A percentile compares a stretch with the other conserved stretches of the same genome.
phyloP scores from a whole-genome alignment of 2,888 invertebrate genomes.

The Drosophila nr. perissopoda region DNA sequence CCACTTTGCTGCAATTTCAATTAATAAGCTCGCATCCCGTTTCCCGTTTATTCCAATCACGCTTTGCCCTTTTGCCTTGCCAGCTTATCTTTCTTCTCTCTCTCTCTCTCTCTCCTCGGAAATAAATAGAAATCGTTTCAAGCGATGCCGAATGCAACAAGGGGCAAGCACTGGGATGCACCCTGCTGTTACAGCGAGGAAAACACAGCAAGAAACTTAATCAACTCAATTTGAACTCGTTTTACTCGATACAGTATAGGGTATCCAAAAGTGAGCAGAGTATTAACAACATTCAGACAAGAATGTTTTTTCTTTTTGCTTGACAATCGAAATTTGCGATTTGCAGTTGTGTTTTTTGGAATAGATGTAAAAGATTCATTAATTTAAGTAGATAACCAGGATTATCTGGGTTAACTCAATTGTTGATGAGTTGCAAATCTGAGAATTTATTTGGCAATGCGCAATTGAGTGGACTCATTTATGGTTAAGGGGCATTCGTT shows the following conservation, averaged over 20 bases:
- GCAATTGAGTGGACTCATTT: no score
- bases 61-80: background rate
- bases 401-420: no score
- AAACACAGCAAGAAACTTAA: background rate
- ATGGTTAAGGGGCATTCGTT: background rate
- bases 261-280: background rate
- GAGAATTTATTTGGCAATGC: no score
- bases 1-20: slow-evolving; percentile 35
- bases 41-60: slow-evolving; percentile 1
- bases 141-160: slow-evolving; percentile 1
- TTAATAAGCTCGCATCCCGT: slow-evolving; percentile 25
- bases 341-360: no score
- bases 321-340: no score
- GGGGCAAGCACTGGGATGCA: background rate
- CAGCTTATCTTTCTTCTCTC: fast-evolving
- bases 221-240: background rate
- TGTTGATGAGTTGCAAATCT: background rate
- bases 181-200: background rate
- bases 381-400: no score
- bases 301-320: background rate
- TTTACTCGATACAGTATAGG: background rate
- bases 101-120: background rate
- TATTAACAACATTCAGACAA: background rate
- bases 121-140: background rate
- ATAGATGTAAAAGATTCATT: no score